phyloP scores from a whole-genome alignment of 2,113 vertebrate genomes.

The Saimiri boliviensis region DNA sequence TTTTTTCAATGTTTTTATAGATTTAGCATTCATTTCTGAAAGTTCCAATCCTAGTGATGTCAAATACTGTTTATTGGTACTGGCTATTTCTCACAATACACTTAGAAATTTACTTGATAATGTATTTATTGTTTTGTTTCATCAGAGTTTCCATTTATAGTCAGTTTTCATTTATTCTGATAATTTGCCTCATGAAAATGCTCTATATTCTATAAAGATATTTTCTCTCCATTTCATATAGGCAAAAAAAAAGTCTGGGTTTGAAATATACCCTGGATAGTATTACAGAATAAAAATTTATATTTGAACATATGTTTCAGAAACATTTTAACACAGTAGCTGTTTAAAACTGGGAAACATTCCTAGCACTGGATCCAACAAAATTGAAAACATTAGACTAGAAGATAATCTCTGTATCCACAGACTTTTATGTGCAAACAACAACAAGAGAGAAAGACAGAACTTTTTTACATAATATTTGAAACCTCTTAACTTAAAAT shows the following conservation, averaged over 20 bases:
- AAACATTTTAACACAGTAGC: not conserved
- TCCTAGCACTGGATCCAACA: not conserved
- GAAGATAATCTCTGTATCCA: not conserved
- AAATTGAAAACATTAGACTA: not conserved
- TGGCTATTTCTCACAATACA: not conserved
- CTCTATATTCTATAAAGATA: not conserved
- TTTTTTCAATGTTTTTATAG: not conserved
- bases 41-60: not conserved
- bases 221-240: not conserved
- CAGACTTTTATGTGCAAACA: not conserved
- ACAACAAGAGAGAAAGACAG: not conserved
- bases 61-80: not conserved
- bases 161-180: not conserved
- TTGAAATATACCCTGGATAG: not conserved
- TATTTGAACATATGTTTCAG: slow-evolving; percentile 31
- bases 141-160: not conserved
- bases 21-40: not conserved
- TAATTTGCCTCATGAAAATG: not conserved
- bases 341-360: slow-evolving; percentile 34
- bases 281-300: slow-evolving; percentile 21
- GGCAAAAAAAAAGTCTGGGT: not conserved
- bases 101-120: not conserved
- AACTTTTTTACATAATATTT: not conserved
- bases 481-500: not conserved
- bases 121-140: not conserved